Percentiles rank a stretch among this genome's conserved stretches.
Evolutionary conservation across 2,113 vertebrate genomes (phyloP).

Genomic region (Laticauda colubrina): DNA sequence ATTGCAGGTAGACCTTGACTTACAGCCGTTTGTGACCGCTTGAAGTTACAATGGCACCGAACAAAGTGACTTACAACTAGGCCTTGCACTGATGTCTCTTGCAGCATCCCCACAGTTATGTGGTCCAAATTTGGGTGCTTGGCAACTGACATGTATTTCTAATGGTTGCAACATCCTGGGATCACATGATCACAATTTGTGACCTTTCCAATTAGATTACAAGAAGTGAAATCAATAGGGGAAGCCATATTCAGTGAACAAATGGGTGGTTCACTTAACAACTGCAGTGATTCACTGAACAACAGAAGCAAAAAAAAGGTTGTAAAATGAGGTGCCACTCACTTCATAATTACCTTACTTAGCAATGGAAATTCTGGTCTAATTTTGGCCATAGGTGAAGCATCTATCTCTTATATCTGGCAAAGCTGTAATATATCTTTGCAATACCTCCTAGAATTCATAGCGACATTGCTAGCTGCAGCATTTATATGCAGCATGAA

Average conservation of each 20-base stretch:
- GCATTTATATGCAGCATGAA: constrained; percentile 5
- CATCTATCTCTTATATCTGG: constrained; percentile 39
- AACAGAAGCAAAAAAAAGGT: too few relatives aligned
- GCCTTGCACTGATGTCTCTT: too few relatives aligned
- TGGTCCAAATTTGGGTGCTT: not conserved
- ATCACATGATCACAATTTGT: not conserved
- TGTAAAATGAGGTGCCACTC: too few relatives aligned
- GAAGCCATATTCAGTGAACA: not conserved
- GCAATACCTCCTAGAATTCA: constrained; percentile 15
- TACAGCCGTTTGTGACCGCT: not conserved
- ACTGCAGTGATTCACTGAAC: not conserved
- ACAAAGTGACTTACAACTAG: not conserved
- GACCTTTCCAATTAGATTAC: not conserved
- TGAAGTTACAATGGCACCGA: not conserved
- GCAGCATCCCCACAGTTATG: too few relatives aligned
- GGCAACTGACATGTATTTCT: not conserved
- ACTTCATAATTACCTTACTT: too few relatives aligned
- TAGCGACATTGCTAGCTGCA: not conserved
- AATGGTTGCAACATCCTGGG: not conserved
- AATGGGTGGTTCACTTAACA: not conserved
- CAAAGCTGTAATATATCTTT: constrained; percentile 47
- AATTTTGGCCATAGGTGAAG: too few relatives aligned
- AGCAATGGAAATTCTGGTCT: too few relatives aligned
- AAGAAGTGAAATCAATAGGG: not conserved
- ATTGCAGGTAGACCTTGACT: not conserved